Conservation (phyloP, 2,113 vertebrate genomes). For the Empidonax traillii region DNA sequence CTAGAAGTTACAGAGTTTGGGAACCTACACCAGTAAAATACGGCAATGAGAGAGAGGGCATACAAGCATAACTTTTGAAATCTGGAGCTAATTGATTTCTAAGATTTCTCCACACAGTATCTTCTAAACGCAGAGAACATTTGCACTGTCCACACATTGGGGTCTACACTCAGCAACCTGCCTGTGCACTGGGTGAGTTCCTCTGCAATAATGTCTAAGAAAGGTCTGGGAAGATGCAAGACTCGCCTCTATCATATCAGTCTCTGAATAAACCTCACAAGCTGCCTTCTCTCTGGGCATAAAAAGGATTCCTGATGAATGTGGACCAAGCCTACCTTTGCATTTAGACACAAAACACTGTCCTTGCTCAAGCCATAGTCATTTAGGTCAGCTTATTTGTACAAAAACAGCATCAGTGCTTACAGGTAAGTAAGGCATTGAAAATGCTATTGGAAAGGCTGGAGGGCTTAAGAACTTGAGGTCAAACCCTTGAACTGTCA, state of each 20-base stretch:
- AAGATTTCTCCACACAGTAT: not conserved
- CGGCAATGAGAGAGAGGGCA: not conserved
- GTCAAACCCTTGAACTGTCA: not conserved
- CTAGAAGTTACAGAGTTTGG: not conserved
- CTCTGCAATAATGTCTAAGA: not conserved
- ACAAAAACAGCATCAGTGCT: not conserved
- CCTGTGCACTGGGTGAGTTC: not conserved
- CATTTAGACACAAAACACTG: not conserved
- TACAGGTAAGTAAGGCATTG: not conserved
- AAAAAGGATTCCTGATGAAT: not conserved
- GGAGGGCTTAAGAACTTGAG: not conserved
- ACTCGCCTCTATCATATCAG: rapidly evolving
- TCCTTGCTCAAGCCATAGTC: not conserved
- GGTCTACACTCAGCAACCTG: not conserved
- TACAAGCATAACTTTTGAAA: not conserved
- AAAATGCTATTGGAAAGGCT: not conserved
- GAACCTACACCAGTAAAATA: not conserved
- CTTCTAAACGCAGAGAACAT: not conserved
- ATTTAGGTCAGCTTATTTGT: not conserved
- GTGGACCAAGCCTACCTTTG: not conserved
- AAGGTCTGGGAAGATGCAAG: not conserved
- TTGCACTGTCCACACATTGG: not conserved
- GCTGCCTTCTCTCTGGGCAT: not conserved
- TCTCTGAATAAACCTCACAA: not conserved
- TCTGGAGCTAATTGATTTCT: not conserved